These are phyloP conservation scores for Nephrotoma guestfalica DNA, from an alignment of 2,888 invertebrate genomes.

Conservation along the genomic window DNA sequence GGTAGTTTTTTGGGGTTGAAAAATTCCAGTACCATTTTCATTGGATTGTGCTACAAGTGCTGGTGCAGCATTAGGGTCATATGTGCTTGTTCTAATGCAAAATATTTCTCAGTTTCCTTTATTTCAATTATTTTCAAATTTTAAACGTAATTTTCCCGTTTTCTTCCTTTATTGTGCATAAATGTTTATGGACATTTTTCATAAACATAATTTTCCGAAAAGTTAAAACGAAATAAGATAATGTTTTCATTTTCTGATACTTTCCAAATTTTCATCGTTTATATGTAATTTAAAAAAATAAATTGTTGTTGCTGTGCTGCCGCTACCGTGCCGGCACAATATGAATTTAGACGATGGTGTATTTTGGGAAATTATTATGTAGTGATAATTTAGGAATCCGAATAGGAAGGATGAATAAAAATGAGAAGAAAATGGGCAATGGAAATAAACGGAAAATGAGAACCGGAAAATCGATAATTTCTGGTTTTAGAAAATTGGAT, in stretches of 20 bases:
- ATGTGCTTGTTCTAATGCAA: not conserved
- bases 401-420: not conserved
- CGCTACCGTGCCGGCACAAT: not conserved
- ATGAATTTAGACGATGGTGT: not conserved
- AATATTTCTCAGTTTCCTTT: not conserved
- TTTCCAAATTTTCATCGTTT: not conserved
- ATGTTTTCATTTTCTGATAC: not conserved
- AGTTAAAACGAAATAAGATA: not conserved
- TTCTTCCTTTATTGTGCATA: not conserved
- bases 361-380: not conserved
- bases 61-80: too few relatives aligned
- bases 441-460: not conserved
- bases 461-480: not conserved
- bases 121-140: not conserved
- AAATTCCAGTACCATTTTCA: too few relatives aligned
- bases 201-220: not conserved
- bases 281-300: not conserved
- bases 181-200: not conserved
- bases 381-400: not conserved
- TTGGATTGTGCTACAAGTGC: too few relatives aligned
- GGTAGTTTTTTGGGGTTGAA: too few relatives aligned
- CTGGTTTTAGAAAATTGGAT: not conserved
- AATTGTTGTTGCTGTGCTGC: not conserved
- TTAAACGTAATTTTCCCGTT: not conserved
- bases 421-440: not conserved